Conservation (phyloP, 1,140 invertebrate genomes). For the Grapholita molesta region DNA sequence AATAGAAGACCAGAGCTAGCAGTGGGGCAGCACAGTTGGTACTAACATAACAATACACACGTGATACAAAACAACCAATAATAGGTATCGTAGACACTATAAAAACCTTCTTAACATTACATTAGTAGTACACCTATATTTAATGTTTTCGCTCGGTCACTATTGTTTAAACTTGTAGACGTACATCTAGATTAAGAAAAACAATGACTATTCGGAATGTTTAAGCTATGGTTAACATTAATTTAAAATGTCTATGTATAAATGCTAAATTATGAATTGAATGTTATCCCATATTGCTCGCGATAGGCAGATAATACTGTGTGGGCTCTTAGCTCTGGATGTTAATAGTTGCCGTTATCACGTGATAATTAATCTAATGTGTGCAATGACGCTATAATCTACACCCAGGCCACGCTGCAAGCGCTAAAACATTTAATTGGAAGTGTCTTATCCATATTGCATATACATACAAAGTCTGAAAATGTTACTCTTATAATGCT, state of each 20-base stretch:
- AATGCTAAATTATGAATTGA: constrained; percentile 29
- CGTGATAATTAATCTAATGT: too few relatives aligned
- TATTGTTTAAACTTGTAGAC: neutral
- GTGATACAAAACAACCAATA: neutral
- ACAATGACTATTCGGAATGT: constrained; percentile 26
- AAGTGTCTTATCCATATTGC: too few relatives aligned
- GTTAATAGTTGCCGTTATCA: too few relatives aligned
- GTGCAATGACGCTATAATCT: too few relatives aligned
- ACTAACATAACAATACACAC: neutral
- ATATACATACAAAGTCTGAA: too few relatives aligned
- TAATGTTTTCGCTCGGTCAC: neutral
- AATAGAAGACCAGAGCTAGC: neutral
- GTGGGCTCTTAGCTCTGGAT: neutral
- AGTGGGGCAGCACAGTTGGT: neutral
- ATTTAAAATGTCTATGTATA: constrained; percentile 24
- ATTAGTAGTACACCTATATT: neutral
- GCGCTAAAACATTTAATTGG: too few relatives aligned
- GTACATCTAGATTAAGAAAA: constrained; percentile 12
- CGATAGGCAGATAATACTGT: neutral
- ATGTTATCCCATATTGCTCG: neutral
- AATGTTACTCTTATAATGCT: too few relatives aligned
- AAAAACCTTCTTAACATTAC: neutral
- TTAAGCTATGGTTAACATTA: constrained; percentile 30
- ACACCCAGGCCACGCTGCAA: too few relatives aligned
- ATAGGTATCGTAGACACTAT: neutral